Evolutionary conservation across 2,888 invertebrate species (phyloP).

Genomic region (Meiosimyza decipiens): DNA sequence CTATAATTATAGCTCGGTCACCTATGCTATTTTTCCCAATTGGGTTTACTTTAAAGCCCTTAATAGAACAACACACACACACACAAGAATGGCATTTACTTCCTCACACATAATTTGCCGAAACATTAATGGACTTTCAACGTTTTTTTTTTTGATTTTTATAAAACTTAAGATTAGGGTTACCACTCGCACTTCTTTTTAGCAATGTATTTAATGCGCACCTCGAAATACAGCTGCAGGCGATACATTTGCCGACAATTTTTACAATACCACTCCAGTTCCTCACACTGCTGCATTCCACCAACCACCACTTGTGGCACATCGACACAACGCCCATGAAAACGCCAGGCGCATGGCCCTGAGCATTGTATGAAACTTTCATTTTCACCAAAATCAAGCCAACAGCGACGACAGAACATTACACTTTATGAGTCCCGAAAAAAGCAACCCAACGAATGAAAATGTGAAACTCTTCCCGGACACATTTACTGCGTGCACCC

Average conservation of each 20-base stretch:
- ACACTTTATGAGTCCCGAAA: conserved; percentile 37
- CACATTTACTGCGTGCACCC: conserved; percentile 13
- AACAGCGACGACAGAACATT: conserved; percentile 65
- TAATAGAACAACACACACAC: neutral
- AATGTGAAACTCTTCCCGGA: neutral
- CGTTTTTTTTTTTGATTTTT: neutral
- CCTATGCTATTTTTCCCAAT: too few species aligned
- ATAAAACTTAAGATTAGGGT: neutral
- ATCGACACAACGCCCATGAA: conserved; percentile 60
- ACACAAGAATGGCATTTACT: neutral
- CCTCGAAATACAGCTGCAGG: conserved; percentile 65
- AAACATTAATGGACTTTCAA: neutral
- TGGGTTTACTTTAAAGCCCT: too few species aligned
- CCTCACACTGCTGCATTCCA: conserved; percentile 47
- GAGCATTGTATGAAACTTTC: conserved; percentile 57
- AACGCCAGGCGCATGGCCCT: conserved; percentile 60
- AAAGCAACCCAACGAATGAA: neutral
- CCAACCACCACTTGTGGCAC: conserved; percentile 54
- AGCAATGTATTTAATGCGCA: conserved; percentile 42
- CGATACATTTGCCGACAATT: conserved; percentile 63
- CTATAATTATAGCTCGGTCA: too few species aligned
- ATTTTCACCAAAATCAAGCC: conserved; percentile 61
- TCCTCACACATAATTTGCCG: neutral
- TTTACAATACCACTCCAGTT: conserved; percentile 63
- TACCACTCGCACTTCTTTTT: too few species aligned